phyloP scores from a whole-genome alignment of 2,797 vertebrate genomes.

The Alosa sapidissima region DNA sequence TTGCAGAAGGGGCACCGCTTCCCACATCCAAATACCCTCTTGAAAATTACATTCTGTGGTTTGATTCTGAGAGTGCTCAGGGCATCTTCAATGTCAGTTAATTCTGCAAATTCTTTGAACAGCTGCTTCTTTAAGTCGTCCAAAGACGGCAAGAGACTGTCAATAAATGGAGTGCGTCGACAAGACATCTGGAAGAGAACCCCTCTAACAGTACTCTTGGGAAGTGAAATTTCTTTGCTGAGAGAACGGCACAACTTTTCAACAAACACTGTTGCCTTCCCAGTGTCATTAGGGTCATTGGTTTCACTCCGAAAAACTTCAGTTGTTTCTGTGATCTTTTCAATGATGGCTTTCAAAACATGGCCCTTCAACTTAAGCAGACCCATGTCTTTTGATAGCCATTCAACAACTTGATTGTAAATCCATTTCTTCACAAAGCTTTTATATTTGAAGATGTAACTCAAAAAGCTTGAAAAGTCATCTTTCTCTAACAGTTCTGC shows the following conservation, averaged over 20 bases:
- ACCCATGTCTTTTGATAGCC: constrained; percentile 34
- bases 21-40: constrained; percentile 57
- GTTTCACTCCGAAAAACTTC: not conserved
- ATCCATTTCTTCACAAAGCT: constrained; percentile 62
- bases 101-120: not conserved
- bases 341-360: constrained; percentile 34
- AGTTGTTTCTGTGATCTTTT: constrained; percentile 47
- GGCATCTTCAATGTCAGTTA: constrained; percentile 16
- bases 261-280: constrained; percentile 49
- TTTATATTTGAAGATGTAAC: constrained; percentile 55
- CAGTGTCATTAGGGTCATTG: constrained; percentile 39
- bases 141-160: not conserved
- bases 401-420: constrained; percentile 29
- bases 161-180: not conserved
- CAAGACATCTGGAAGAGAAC: constrained; percentile 16
- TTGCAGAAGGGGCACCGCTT: constrained; percentile 33
- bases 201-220: constrained; percentile 36
- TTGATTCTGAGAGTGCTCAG: constrained; percentile 51
- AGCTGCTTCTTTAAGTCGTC: not conserved
- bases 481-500: constrained; percentile 51
- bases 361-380: constrained; percentile 47
- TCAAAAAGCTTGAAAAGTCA: constrained; percentile 30
- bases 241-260: constrained; percentile 47
- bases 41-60: constrained; percentile 55
- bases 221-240: constrained; percentile 52